Conservation (phyloP, 1,140 invertebrate species). For the Dermatophagoides farinae region DNA sequence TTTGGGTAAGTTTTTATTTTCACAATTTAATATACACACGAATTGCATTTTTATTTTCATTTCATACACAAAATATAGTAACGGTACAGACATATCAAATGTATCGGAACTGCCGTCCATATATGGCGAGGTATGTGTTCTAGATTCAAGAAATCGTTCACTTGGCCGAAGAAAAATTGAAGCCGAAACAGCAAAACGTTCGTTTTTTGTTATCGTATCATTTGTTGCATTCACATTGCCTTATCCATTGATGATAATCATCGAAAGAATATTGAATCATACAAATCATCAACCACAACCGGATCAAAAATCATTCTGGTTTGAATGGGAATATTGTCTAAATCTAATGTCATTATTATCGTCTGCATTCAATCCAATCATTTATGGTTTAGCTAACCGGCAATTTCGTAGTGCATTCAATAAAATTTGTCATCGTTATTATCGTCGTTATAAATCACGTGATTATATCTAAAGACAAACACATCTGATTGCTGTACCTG, state of each 20-base stretch:
- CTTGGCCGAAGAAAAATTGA: conserved; percentile 1
- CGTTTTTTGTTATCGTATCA: conserved; percentile 5
- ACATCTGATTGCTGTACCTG: not conserved
- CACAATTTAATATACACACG: not conserved
- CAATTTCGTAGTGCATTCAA: conserved; percentile 4
- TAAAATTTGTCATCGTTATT: conserved; percentile 2
- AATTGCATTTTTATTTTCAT: not conserved
- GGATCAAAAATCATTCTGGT: not conserved
- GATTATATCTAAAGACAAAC: not conserved
- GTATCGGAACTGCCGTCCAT: conserved; percentile 3
- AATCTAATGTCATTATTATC: conserved; percentile 1
- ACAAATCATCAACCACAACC: not conserved
- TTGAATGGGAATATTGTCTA: conserved; percentile 4
- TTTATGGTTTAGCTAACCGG: conserved; percentile 6
- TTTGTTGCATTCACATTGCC: conserved; percentile 6
- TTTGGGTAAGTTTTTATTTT: not conserved
- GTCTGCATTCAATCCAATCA: not conserved
- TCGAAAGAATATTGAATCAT: conserved; percentile 3
- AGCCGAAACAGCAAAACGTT: conserved; percentile 6
- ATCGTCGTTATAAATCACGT: conserved; percentile 6
- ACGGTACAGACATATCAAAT: not conserved
- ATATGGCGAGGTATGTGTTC: conserved; percentile 7
- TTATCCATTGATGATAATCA: not conserved
- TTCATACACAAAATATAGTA: not conserved
- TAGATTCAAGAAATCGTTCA: conserved; percentile 3